Conservation (phyloP, 2,113 vertebrate species). For the Egretta garzetta region DNA sequence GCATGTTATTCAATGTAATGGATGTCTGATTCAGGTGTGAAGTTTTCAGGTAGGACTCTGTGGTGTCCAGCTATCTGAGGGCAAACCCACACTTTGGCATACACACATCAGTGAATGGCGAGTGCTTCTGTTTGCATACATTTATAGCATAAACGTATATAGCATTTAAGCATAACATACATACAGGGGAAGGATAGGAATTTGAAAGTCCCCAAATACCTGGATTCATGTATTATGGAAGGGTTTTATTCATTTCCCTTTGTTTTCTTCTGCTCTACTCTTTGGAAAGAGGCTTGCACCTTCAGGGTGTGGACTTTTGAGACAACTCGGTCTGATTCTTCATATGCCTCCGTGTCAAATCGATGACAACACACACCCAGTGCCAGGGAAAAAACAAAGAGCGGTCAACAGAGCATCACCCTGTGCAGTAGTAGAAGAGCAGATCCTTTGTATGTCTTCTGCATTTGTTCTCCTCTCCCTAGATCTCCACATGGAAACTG, state of each 20-base stretch:
- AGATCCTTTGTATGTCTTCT: not conserved
- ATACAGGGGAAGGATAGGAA: not conserved
- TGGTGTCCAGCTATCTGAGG: not conserved
- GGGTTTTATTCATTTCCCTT: not conserved
- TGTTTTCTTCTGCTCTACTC: not conserved
- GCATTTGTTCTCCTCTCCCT: not conserved
- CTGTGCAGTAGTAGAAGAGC: not conserved
- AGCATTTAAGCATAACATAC: not conserved
- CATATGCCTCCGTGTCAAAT: not conserved
- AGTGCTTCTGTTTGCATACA: not conserved
- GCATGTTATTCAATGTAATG: not conserved
- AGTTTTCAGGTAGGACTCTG: not conserved
- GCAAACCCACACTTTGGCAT: not conserved
- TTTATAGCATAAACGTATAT: not conserved
- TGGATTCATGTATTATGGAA: not conserved
- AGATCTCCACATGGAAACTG: not conserved
- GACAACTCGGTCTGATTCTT: not conserved
- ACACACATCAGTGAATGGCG: accelerated
- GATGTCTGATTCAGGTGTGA: not conserved
- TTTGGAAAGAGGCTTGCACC: not conserved
- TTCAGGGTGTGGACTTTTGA: not conserved
- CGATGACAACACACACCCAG: not conserved
- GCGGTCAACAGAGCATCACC: not conserved
- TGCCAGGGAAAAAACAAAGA: not conserved
- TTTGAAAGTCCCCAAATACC: not conserved